Conservation (phyloP, 2,888 invertebrate genomes). For the Agrotis ipsilon region DNA sequence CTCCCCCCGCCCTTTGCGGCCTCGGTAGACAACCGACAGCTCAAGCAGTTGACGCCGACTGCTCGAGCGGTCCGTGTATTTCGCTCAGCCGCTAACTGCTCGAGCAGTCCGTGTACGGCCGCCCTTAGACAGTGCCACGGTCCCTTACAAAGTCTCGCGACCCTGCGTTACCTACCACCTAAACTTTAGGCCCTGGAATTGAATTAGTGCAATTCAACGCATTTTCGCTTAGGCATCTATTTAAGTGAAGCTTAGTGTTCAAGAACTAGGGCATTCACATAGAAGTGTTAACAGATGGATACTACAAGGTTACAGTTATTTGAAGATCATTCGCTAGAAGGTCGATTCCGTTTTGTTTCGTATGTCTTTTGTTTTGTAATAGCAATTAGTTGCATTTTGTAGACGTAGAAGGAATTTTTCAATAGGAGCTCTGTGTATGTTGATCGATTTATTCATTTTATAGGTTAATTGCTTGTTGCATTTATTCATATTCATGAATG, state of each 20-base stretch:
- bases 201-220: no score
- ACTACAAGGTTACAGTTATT: slow-evolving; percentile 1
- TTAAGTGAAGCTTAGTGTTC: background rate
- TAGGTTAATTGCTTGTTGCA: background rate
- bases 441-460: background rate
- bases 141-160: no score
- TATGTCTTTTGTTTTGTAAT: slow-evolving; percentile 16
- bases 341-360: slow-evolving; percentile 9
- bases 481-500: background rate
- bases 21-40: no score
- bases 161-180: no score
- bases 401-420: background rate
- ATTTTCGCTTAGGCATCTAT: background rate
- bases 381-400: slow-evolving; percentile 24
- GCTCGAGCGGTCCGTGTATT: no score
- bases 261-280: background rate
- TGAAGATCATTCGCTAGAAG: background rate
- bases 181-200: no score
- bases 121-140: no score
- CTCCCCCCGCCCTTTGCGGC: no score
- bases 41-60: no score
- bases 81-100: no score
- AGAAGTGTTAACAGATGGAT: slow-evolving; percentile 2
- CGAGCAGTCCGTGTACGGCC: no score
- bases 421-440: slow-evolving; percentile 15